Percentiles rank a stretch among this genome's conserved stretches.
Conservation (phyloP, 2,888 invertebrate genomes). For the Drosophila infuscata region DNA sequence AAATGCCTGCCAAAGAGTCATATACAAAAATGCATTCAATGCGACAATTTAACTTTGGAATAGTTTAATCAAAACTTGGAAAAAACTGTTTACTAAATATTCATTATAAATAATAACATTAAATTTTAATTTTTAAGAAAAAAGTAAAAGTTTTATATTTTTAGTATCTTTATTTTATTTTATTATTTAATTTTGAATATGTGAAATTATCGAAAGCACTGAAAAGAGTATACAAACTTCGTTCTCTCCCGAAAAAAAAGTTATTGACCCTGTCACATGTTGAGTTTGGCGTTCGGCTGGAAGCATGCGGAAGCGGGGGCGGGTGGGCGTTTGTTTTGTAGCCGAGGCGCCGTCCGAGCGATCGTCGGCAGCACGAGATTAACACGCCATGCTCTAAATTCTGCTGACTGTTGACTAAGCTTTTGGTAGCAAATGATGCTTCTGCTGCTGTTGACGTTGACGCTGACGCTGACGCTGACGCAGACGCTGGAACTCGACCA, state of each 20-base stretch:
- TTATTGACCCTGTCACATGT: constrained; percentile 41
- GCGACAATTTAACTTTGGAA: not conserved
- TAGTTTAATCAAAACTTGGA: not conserved
- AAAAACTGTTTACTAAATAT: not conserved
- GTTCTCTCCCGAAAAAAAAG: not conserved
- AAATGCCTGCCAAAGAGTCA: not conserved
- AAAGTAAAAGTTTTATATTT: not conserved
- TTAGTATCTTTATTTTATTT: too few species aligned
- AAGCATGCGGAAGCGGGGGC: not conserved
- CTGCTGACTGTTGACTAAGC: constrained; percentile 69
- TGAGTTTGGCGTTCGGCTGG: constrained; percentile 19
- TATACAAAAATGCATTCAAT: not conserved
- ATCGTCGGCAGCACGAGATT: constrained; percentile 67
- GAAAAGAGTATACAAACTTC: constrained; percentile 30
- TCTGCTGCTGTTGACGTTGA: constrained; percentile 31
- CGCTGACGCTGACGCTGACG: constrained; percentile 21
- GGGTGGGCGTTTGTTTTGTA: constrained; percentile 33
- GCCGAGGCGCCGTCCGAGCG: constrained; percentile 49
- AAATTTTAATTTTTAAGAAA: too few species aligned
- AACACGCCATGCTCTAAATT: constrained; percentile 58
- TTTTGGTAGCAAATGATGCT: constrained; percentile 69
- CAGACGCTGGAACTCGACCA: constrained; percentile 25
- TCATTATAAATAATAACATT: not conserved
- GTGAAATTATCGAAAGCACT: not conserved
- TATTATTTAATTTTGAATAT: too few species aligned